A percentile compares a stretch with the other conserved stretches of the same genome.
These are phyloP conservation scores for Cyaniris semiargus DNA, from an alignment of 2,888 invertebrate species.

Conservation along the genomic window DNA sequence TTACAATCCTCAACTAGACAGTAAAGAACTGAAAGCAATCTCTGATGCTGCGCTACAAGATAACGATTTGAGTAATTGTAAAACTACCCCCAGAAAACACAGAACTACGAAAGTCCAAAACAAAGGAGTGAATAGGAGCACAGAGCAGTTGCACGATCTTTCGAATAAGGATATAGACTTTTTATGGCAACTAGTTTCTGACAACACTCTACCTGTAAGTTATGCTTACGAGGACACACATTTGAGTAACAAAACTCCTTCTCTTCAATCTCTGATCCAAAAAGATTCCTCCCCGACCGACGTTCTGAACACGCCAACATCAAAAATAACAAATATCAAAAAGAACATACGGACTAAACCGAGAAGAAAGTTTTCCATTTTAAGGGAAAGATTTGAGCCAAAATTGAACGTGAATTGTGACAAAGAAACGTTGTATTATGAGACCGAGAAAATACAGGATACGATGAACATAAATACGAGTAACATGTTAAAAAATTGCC, in stretches of 20 bases:
- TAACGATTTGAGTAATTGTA: constrained; percentile 48
- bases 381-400: constrained; percentile 81
- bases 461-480: constrained; percentile 55
- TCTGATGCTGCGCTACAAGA: constrained; percentile 46
- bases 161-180: constrained; percentile 72
- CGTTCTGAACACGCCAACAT: constrained; percentile 48
- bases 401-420: constrained; percentile 67
- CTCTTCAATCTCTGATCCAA: constrained; percentile 71
- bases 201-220: constrained; percentile 57
- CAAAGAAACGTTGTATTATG: constrained; percentile 70
- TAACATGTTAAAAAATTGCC: constrained; percentile 52
- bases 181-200: constrained; percentile 71
- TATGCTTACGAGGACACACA: constrained; percentile 62
- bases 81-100: constrained; percentile 55
- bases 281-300: constrained; percentile 57
- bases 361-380: constrained; percentile 79
- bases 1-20: constrained; percentile 57
- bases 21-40: constrained; percentile 53
- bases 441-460: constrained; percentile 56
- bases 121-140: constrained; percentile 56
- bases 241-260: constrained; percentile 64
- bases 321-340: constrained; percentile 65
- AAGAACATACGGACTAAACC: constrained; percentile 69
- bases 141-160: constrained; percentile 57
- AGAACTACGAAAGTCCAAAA: constrained; percentile 56